A percentile compares a stretch with the other conserved stretches of the same genome.
Evolutionary conservation across 2,797 vertebrate genomes (phyloP).

Genomic region (Poeciliopsis paucimaculata): DNA sequence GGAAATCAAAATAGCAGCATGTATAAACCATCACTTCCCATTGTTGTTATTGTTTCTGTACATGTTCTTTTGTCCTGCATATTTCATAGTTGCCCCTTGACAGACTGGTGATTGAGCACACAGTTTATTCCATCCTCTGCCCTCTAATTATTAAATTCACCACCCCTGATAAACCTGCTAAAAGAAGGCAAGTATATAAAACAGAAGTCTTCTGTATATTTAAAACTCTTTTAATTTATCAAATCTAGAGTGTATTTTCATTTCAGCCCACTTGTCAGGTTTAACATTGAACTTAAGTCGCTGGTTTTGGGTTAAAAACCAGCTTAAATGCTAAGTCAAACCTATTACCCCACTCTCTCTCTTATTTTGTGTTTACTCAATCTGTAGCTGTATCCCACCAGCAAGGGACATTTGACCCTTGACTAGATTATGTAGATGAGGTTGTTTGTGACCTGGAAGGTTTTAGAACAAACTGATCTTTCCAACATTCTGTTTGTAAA

Average conservation of each 20-base stretch:
- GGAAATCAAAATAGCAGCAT: not conserved
- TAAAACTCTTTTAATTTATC: not conserved
- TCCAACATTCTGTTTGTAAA: not conserved
- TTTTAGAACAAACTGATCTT: not conserved
- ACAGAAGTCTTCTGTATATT: not conserved
- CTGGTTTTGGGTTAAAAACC: not conserved
- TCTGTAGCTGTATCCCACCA: not conserved
- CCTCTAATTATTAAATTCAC: not conserved
- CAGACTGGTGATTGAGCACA: not conserved
- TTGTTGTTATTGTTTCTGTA: not conserved
- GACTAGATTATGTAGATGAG: not conserved
- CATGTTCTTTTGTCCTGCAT: not conserved
- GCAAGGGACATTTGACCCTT: not conserved
- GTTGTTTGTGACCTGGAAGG: not conserved
- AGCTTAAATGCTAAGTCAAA: not conserved
- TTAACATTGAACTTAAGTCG: not conserved
- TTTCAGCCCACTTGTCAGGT: not conserved
- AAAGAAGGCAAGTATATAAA: not conserved
- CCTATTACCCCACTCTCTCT: not conserved
- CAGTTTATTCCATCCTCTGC: not conserved
- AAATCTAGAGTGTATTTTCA: not conserved
- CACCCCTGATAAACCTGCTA: not conserved
- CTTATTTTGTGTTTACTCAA: not conserved
- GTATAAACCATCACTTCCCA: not conserved
- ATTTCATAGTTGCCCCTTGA: not conserved